A percentile compares a stretch with the other conserved stretches of the same genome.
Evolutionary conservation across 2,888 invertebrate genomes (phyloP).

Genomic region (Hirudinaria manillensis): DNA sequence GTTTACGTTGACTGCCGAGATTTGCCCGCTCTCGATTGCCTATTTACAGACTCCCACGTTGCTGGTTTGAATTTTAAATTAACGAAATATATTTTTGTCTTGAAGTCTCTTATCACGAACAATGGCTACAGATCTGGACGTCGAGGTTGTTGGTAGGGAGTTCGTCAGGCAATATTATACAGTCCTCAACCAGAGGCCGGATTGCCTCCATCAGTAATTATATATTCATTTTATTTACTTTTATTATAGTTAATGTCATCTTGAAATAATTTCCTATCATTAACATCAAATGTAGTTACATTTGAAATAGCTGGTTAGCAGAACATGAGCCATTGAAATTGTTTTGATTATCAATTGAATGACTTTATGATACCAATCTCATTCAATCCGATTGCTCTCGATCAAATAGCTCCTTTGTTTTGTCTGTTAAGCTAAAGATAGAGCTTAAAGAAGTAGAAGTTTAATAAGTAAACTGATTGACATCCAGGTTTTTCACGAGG

Average conservation of each 20-base stretch:
- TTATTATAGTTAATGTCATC: neutral
- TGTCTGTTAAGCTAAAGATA: too few species aligned
- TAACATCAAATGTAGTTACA: neutral
- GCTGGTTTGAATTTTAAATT: neutral
- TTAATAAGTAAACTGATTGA: too few species aligned
- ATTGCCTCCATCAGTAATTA: slow-evolving; percentile 78
- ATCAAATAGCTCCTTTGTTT: too few species aligned
- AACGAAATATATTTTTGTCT: neutral
- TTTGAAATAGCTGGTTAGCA: neutral
- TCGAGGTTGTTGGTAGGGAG: slow-evolving; percentile 75
- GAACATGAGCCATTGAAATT: neutral
- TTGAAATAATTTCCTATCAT: neutral
- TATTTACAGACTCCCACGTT: neutral
- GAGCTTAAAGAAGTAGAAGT: too few species aligned
- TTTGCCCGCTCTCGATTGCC: too few species aligned
- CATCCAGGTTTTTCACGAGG: slow-evolving; percentile 82
- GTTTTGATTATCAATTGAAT: too few species aligned
- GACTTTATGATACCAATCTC: too few species aligned
- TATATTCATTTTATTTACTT: neutral
- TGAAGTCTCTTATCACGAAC: slow-evolving; percentile 1
- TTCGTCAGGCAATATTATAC: slow-evolving; percentile 99
- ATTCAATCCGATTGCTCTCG: too few species aligned
- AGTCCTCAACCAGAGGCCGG: slow-evolving; percentile 86
- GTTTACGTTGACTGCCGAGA: too few species aligned
- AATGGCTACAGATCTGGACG: slow-evolving; percentile 30